A percentile compares a stretch with the other conserved stretches of the same genome.
phyloP scores from a whole-genome alignment of 1,140 invertebrate species.

The Drosophila ananassae region DNA sequence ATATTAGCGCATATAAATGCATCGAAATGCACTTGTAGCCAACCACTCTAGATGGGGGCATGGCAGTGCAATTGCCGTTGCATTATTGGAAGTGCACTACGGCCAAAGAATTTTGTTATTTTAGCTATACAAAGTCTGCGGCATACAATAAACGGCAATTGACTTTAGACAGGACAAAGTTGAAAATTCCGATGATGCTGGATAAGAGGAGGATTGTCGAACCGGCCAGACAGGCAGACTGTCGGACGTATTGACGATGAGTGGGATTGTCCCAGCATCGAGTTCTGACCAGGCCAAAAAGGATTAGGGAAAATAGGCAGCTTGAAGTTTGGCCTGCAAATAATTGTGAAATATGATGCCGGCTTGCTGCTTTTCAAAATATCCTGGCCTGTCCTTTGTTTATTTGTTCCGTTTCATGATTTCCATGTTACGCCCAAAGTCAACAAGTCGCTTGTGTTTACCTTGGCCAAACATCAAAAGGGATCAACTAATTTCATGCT shows the following conservation, averaged over 20 bases:
- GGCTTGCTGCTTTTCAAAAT: neutral
- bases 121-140: slow-evolving; percentile 83
- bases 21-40: slow-evolving; percentile 67
- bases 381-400: slow-evolving; percentile 3
- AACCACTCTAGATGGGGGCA: slow-evolving; percentile 24
- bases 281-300: slow-evolving; percentile 22
- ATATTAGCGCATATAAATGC: slow-evolving; percentile 81
- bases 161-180: slow-evolving; percentile 60
- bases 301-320: slow-evolving; percentile 52
- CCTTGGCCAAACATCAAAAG: slow-evolving; percentile 60
- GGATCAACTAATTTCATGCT: slow-evolving; percentile 68
- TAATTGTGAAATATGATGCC: slow-evolving; percentile 70
- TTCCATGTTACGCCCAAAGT: slow-evolving; percentile 55
- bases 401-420: slow-evolving; percentile 54
- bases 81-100: slow-evolving; percentile 53
- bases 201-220: slow-evolving; percentile 1
- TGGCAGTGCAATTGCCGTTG: slow-evolving; percentile 24
- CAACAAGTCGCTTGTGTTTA: slow-evolving; percentile 57
- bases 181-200: slow-evolving; percentile 27
- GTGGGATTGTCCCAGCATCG: slow-evolving; percentile 28
- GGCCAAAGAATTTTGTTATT: slow-evolving; percentile 71
- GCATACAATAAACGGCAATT: slow-evolving; percentile 76
- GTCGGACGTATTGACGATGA: neutral
- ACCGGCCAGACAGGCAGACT: neutral
- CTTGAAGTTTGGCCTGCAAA: slow-evolving; percentile 49